Evolutionary conservation across 2,113 vertebrate species (phyloP).

Genomic region (Paramisgurnus dabryanus): DNA sequence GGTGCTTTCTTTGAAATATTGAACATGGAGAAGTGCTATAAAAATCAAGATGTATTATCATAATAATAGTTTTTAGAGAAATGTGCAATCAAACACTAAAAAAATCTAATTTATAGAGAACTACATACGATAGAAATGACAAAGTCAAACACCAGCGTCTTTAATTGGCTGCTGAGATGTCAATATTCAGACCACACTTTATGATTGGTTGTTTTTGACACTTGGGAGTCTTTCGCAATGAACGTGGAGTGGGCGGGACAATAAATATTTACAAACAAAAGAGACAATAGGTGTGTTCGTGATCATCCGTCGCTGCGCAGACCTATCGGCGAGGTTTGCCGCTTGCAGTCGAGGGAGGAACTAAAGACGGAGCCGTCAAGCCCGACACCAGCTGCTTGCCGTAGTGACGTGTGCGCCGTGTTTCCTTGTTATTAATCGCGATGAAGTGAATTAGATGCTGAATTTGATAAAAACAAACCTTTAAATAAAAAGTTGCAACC

Average conservation of each 20-base stretch:
- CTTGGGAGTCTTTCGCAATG: slow-evolving; percentile 36
- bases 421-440: too few relatives aligned
- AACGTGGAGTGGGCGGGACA: slow-evolving; percentile 39
- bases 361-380: too few relatives aligned
- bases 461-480: too few relatives aligned
- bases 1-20: too few relatives aligned
- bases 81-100: background rate
- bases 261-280: slow-evolving; percentile 66
- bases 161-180: slow-evolving; percentile 63
- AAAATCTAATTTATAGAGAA: background rate
- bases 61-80: too few relatives aligned
- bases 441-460: too few relatives aligned
- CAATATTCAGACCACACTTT: slow-evolving; percentile 58
- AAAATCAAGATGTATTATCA: too few relatives aligned
- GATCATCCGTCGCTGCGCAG: background rate
- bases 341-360: background rate
- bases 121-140: background rate
- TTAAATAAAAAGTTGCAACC: too few relatives aligned
- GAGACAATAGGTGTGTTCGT: slow-evolving; percentile 29
- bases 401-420: too few relatives aligned
- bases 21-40: too few relatives aligned
- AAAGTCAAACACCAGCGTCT: slow-evolving; percentile 53
- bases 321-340: background rate
- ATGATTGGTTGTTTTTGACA: slow-evolving; percentile 59
- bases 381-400: too few relatives aligned